phyloP scores from a whole-genome alignment of 2,888 invertebrate genomes.

The Chesias legatella region DNA sequence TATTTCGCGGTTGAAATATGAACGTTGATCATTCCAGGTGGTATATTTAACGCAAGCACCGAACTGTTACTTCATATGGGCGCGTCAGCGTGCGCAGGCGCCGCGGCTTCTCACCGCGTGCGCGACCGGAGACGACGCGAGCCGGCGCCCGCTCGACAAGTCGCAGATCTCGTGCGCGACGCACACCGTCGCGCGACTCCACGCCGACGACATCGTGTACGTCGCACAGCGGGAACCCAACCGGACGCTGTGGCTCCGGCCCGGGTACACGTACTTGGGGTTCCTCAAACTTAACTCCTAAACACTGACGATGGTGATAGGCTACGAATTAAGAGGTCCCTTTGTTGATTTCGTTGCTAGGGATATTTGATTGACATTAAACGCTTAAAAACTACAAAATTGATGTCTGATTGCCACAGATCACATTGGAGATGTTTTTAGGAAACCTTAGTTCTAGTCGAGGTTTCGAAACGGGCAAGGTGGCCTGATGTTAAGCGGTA shows the following conservation, averaged over 20 bases:
- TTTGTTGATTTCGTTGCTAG: too few relatives aligned
- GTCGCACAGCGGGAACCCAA: conserved; percentile 63
- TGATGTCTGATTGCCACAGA: too few relatives aligned
- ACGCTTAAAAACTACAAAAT: too few relatives aligned
- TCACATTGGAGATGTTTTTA: too few relatives aligned
- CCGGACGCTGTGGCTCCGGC: conserved; percentile 58
- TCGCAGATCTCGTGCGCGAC: conserved; percentile 65
- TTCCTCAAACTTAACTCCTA: conserved; percentile 72
- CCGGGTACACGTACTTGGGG: conserved; percentile 64
- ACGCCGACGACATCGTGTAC: conserved; percentile 55
- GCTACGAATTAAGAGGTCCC: too few relatives aligned
- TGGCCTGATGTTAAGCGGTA: too few relatives aligned
- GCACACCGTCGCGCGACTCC: conserved; percentile 57
- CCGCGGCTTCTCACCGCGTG: conserved; percentile 55
- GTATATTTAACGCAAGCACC: conserved; percentile 62
- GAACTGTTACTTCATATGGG: conserved; percentile 65
- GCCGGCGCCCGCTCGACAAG: conserved; percentile 42
- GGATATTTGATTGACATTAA: too few relatives aligned
- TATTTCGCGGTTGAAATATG: too few relatives aligned
- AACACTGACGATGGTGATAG: conserved; percentile 57
- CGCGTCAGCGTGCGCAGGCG: conserved; percentile 34
- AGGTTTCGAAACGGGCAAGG: too few relatives aligned
- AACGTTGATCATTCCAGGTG: conserved; percentile 46
- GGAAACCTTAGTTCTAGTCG: too few relatives aligned
- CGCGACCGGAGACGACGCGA: conserved; percentile 59